Evolutionary conservation across 2,888 invertebrate genomes (phyloP), one percentile per base, ranked within the genome.

Genomic region (Cheiracanthium punctorium): DNA sequence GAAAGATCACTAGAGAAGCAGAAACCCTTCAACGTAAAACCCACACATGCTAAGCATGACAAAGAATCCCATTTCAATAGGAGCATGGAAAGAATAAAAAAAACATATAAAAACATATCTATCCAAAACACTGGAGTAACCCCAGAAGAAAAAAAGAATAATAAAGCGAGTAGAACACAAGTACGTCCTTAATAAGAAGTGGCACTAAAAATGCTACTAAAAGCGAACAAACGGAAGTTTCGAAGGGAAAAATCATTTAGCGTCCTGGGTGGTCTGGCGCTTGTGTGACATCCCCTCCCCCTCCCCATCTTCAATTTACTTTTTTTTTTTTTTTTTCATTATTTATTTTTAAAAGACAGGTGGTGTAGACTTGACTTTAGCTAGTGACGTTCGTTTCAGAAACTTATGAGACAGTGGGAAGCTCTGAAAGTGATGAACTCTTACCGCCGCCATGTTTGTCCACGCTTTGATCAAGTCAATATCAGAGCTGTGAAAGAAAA

Each of bases 201-300:
- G 82, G 76, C 82, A 82, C 82, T 82, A 76, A 82, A 77, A 76
- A 76, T 30, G 72, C 76, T 70, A 82, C 76, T 82, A 82, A 82
- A 58, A 76, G 41, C 30, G 76, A 43, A 76, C 65, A 76, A 76
- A 82, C 82, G 82, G 82, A 82, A 82, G 82, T 82, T 82, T 72
- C n/a, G 24, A 65, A 64, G 65, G 52, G 70, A 43, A 58, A 58
- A 58, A 58, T 58, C 58, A 58, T 58, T 58, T 58, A 67, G 32
- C 82, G 48, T 58, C 82, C 76, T 82, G 82, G 82, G 82, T 82
- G 82, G 82, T 82, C 82, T 71, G n/a, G n/a, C 29, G 30, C 64
- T 71, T 43, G n/a, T n/a, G n/a, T n/a, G 76, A 77, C 67, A 67
- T 71, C 70, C 67, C 74, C 24, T 32, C 48, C 70, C 67, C 74